Base-by-base conservation (phyloP, 2,113 vertebrate species). In the Cebidichthys violaceus region DNA sequence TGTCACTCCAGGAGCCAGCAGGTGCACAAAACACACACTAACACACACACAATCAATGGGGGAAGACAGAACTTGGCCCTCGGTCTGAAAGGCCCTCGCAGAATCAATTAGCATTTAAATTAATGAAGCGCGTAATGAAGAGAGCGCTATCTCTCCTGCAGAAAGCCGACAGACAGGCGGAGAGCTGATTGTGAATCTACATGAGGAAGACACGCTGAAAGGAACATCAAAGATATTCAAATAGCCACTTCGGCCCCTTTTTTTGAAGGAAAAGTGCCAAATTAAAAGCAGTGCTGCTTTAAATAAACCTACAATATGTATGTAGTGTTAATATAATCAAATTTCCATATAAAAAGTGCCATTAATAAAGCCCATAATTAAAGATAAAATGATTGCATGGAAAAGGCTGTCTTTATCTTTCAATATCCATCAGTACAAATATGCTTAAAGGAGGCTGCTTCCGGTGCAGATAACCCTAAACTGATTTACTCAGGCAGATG, bases 81-180 rank as follows among this genome's bases (percentile, higher is more conserved):
- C 85, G 0, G 82, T 91, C 89, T 90, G 89, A 93, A 93, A 93
- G 90, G 82, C 87, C 89, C 86, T 87, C 65, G 65, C 91, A 90
- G 91, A 94, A 94, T 94, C 92, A 94, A 95, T 96, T 95, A 94
- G 91, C 90, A 95, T 94, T 93, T 93, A 92, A 94, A 94, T 95
- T 90, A 94, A 94, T 90, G 93, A 90, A 91, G 93, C 91, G 81
- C 77, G 89, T 90, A 95, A 92, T 93, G 88, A 94, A 90, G 88
- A 93, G 89, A 91, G 90, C 66, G 70, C 90, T 95, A 95, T 94
- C 93, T 89, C 77, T 83, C 37, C 81, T 75, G 89, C 91, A 91
- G 85, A 88, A 82, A 78, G 78, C 80, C 76, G 75, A 77, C 88
- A 88, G 88, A 89, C 90, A 86, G 91, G 84, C 85, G 11, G 65